phyloP scores from a whole-genome alignment of 2,113 vertebrate species.

The Amblyornis subalaris region DNA sequence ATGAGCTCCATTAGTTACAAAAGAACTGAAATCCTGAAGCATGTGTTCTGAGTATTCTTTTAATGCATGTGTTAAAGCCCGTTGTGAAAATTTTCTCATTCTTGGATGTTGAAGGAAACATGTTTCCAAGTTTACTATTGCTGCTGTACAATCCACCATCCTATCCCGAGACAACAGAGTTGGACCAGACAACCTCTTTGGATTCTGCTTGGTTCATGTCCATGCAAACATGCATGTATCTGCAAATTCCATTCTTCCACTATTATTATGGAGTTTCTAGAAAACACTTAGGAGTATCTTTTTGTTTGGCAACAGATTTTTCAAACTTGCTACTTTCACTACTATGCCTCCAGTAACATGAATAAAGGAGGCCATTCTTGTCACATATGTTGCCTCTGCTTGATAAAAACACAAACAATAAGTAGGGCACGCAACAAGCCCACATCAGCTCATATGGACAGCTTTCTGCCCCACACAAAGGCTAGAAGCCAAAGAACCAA shows the following conservation, averaged over 20 bases:
- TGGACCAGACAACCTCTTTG: not conserved
- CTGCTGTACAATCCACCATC: not conserved
- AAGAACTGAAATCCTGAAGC: not conserved
- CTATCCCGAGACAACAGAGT: not conserved
- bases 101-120: not conserved
- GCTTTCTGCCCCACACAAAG: not conserved
- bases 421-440: not conserved
- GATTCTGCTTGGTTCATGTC: not conserved
- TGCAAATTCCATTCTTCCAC: not conserved
- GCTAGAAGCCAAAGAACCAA: not conserved
- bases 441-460: not conserved
- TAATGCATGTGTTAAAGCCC: not conserved
- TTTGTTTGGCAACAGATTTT: not conserved
- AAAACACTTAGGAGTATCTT: not conserved
- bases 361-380: not conserved
- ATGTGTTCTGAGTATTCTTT: not conserved
- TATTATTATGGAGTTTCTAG: not conserved
- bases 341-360: not conserved
- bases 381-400: not conserved
- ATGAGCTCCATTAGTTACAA: not conserved
- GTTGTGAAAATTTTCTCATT: not conserved
- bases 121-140: not conserved
- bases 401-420: not conserved
- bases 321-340: not conserved
- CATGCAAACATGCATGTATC: not conserved